A percentile compares a stretch with the other conserved stretches of the same genome.
Conservation (phyloP, 2,113 vertebrate species). For the Dromas ardeola region DNA sequence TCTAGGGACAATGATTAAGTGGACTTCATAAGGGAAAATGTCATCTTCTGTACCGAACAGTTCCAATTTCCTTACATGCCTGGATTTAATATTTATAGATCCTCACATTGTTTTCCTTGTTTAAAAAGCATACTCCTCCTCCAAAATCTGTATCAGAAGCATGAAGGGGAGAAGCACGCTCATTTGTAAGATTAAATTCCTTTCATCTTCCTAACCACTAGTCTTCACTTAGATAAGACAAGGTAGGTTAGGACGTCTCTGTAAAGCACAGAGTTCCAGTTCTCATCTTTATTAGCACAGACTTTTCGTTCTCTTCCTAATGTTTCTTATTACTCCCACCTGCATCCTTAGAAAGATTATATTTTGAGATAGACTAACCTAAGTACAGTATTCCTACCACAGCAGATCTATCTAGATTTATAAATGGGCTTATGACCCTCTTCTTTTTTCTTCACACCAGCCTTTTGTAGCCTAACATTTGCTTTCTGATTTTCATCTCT, state of each 20-base stretch:
- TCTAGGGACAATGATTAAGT: not conserved
- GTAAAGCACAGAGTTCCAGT: not conserved
- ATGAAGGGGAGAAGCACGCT: not conserved
- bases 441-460: not conserved
- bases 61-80: accelerated
- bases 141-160: not conserved
- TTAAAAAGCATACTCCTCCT: not conserved
- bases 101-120: not conserved
- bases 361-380: not conserved
- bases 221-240: not conserved
- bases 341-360: not conserved
- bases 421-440: not conserved
- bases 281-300: not conserved
- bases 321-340: not conserved
- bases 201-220: not conserved
- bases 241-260: not conserved
- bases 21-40: not conserved
- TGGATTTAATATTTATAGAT: not conserved
- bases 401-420: not conserved
- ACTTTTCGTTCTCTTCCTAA: not conserved
- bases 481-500: not conserved
- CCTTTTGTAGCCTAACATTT: not conserved
- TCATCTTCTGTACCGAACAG: not conserved
- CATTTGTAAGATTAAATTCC: not conserved
- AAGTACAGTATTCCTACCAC: not conserved